These are phyloP conservation scores for Apeira syringaria DNA, from an alignment of 2,888 invertebrate genomes.

Conservation along the genomic window DNA sequence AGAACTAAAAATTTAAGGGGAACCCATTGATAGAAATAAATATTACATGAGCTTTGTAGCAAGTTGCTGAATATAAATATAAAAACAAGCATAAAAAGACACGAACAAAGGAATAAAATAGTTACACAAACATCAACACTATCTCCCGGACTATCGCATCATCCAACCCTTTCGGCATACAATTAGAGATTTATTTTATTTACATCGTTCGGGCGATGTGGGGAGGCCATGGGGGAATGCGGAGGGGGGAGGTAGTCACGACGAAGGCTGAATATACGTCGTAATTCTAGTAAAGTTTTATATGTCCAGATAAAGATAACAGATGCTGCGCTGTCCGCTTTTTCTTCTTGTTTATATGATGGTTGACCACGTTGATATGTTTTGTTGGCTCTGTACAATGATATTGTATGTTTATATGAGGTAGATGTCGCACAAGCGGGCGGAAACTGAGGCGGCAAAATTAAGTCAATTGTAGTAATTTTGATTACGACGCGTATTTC, in stretches of 20 bases:
- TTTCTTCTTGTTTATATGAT: constrained; percentile 36
- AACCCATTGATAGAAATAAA: too few relatives aligned
- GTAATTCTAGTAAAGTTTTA: constrained; percentile 55
- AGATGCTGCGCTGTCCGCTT: constrained; percentile 37
- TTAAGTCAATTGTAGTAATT: too few relatives aligned
- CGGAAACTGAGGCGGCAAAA: too few relatives aligned
- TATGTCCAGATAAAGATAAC: constrained; percentile 55
- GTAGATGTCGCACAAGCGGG: too few relatives aligned
- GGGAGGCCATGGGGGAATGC: neutral
- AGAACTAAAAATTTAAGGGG: too few relatives aligned
- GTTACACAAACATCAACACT: neutral
- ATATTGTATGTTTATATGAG: too few relatives aligned
- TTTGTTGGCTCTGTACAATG: neutral
- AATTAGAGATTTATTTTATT: constrained; percentile 54
- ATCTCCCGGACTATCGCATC: constrained; percentile 23
- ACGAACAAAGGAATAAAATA: neutral
- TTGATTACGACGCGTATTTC: too few relatives aligned
- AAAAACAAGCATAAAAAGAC: neutral
- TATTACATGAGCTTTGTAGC: too few relatives aligned
- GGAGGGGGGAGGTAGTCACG: constrained; percentile 6
- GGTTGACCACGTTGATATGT: constrained; percentile 6
- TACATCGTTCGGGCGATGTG: constrained; percentile 26
- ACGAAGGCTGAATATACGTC: constrained; percentile 50
- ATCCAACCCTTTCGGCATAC: constrained; percentile 51
- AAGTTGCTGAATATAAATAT: too few relatives aligned